phyloP scores from a whole-genome alignment of 2,797 vertebrate species.

The Tangara arthus region DNA sequence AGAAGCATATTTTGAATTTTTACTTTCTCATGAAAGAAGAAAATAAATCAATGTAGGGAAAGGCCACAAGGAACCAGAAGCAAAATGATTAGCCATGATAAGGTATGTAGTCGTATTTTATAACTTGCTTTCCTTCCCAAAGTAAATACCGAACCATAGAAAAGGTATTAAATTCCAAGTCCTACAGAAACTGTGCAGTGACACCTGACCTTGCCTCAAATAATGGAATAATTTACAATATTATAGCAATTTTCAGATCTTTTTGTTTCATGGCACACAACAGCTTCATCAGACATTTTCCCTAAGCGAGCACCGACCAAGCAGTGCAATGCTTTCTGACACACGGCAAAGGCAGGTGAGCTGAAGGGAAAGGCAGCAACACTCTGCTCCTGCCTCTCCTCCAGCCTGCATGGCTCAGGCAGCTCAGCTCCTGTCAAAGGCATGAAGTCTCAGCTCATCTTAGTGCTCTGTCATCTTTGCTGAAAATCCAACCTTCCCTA shows the following conservation, averaged over 20 bases:
- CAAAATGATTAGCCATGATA: neutral
- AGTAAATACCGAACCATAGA: neutral
- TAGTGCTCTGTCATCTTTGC: neutral
- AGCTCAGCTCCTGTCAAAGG: neutral
- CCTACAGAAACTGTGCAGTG: neutral
- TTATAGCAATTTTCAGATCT: neutral
- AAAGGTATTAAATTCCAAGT: neutral
- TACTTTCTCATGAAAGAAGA: neutral
- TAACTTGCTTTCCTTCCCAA: neutral
- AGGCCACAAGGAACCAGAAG: neutral
- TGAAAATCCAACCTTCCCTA: neutral
- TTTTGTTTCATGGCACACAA: neutral
- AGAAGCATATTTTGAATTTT: neutral
- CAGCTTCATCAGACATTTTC: neutral
- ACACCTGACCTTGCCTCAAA: neutral
- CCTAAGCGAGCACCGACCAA: rapidly evolving
- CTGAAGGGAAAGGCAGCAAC: neutral
- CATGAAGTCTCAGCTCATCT: neutral
- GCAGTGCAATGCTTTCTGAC: neutral
- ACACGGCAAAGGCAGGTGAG: neutral
- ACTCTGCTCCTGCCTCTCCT: neutral
- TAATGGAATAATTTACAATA: neutral
- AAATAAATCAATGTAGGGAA: neutral
- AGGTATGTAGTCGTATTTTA: neutral
- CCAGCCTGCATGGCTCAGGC: neutral